A percentile compares a stretch with the other conserved stretches of the same genome.
These are phyloP conservation scores for Cantharis nigra DNA, from an alignment of 2,888 invertebrate genomes.

Conservation along the genomic window DNA sequence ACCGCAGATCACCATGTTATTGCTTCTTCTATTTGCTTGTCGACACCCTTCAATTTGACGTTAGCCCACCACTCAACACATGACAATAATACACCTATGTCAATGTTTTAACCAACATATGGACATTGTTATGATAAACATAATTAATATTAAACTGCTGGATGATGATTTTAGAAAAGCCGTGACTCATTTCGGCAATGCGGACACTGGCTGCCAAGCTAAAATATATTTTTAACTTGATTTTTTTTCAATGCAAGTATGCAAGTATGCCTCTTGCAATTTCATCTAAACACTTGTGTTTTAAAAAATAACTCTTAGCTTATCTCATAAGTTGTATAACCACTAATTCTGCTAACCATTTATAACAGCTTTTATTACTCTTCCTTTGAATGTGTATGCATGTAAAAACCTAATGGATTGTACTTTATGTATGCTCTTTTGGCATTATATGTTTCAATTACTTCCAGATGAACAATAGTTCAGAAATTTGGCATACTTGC, in stretches of 20 bases:
- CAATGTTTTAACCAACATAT: constrained; percentile 17
- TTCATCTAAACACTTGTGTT: not conserved
- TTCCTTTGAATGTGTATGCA: too few species aligned
- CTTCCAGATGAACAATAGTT: too few species aligned
- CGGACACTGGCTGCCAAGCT: not conserved
- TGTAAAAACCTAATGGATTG: too few species aligned
- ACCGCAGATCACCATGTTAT: constrained; percentile 56
- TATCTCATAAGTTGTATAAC: not conserved
- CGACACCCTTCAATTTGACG: constrained; percentile 47
- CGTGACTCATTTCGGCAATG: not conserved
- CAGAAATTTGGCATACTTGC: too few species aligned
- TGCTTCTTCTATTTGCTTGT: constrained; percentile 56
- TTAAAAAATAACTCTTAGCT: not conserved
- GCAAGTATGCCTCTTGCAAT: not conserved
- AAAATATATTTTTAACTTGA: not conserved
- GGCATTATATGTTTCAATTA: too few species aligned
- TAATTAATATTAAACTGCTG: not conserved
- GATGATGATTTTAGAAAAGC: not conserved
- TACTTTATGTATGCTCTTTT: too few species aligned
- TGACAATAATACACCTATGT: constrained; percentile 1
- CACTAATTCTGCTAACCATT: too few species aligned
- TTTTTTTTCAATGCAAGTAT: not conserved
- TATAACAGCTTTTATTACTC: too few species aligned
- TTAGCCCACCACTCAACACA: constrained; percentile 28
- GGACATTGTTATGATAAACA: constrained; percentile 1